phyloP scores from a whole-genome alignment of 2,888 invertebrate genomes.

The Acanthosepion pharaonis region DNA sequence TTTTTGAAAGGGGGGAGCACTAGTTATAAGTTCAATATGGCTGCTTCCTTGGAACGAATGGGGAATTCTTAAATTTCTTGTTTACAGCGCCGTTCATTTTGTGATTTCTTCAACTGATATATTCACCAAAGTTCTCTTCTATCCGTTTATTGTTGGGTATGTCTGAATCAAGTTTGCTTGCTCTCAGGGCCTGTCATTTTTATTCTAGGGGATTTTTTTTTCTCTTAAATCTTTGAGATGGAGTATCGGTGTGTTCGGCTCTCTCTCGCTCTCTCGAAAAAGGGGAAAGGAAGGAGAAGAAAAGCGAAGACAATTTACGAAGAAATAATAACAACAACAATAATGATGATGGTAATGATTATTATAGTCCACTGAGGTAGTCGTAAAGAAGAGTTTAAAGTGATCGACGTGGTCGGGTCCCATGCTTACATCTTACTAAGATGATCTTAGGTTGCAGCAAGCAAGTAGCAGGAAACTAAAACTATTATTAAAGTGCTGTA shows the following conservation, averaged over 20 bases:
- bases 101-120: constrained; percentile 5
- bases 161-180: constrained; percentile 39
- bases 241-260: background rate
- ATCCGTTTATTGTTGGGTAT: constrained; percentile 38
- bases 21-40: background rate
- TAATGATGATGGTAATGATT: background rate
- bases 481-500: background rate
- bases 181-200: constrained; percentile 6
- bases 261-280: background rate
- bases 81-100: background rate
- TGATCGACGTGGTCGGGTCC: background rate
- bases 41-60: constrained; percentile 4
- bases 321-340: background rate
- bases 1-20: constrained; percentile 9
- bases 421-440: background rate
- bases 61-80: constrained; percentile 33
- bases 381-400: background rate
- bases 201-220: background rate
- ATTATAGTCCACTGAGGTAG: background rate
- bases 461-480: background rate
- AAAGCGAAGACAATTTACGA: background rate
- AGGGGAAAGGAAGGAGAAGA: background rate
- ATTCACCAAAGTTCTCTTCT: constrained; percentile 6
- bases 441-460: background rate
- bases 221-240: constrained; percentile 33